These are phyloP conservation scores for Acronicta aceris DNA, from an alignment of 2,888 invertebrate species.

Conservation along the genomic window DNA sequence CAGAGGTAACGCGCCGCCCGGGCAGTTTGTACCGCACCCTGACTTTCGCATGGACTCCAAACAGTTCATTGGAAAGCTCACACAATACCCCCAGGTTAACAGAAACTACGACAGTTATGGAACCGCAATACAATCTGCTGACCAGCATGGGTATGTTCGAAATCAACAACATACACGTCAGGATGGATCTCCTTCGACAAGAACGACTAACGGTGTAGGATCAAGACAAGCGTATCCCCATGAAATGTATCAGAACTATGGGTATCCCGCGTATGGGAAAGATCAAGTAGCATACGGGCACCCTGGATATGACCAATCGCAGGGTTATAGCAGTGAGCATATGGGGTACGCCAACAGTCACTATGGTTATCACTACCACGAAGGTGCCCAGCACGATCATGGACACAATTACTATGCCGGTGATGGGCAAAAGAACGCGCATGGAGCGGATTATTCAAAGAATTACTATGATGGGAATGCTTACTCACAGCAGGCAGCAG, in stretches of 20 bases:
- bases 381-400: constrained; percentile 80
- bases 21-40: constrained; percentile 85
- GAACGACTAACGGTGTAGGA: constrained; percentile 80
- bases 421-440: constrained; percentile 86
- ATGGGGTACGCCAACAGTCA: constrained; percentile 84
- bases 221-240: constrained; percentile 81
- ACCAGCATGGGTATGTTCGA: constrained; percentile 85
- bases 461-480: constrained; percentile 83
- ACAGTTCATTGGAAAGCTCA: constrained; percentile 83
- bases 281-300: constrained; percentile 88
- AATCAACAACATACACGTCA: constrained; percentile 77
- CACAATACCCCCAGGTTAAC: constrained; percentile 83
- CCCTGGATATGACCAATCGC: constrained; percentile 88
- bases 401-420: constrained; percentile 82
- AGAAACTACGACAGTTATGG: constrained; percentile 80
- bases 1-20: constrained; percentile 86
- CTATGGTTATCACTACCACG: constrained; percentile 87
- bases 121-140: constrained; percentile 74
- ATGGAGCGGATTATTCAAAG: constrained; percentile 87
- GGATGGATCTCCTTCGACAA: constrained; percentile 76
- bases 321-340: constrained; percentile 80
- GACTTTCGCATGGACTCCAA: constrained; percentile 87
- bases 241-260: constrained; percentile 87
- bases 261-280: constrained; percentile 87
- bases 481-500: constrained; percentile 77